Evolutionary conservation across 2,888 invertebrate species (phyloP).

Genomic region (Sminthurinus aureus): DNA sequence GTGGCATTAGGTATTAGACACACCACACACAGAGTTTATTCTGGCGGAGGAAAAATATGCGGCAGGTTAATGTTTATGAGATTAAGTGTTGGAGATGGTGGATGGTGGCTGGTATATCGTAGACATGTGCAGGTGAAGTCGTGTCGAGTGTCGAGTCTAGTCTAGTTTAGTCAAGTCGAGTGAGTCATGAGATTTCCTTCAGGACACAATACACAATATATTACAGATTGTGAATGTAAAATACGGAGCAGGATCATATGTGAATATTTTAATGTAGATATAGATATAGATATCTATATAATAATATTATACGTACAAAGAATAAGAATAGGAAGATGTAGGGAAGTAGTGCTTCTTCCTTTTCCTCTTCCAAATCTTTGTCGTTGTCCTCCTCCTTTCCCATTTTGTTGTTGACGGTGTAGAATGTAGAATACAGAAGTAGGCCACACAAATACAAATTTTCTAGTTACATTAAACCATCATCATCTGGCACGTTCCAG

Average conservation of each 20-base stretch:
- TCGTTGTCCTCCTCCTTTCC: neutral
- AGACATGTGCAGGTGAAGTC: neutral
- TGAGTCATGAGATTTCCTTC: neutral
- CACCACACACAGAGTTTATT: too few relatives aligned
- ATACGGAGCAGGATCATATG: neutral
- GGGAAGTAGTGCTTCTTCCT: neutral
- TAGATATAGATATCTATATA: neutral
- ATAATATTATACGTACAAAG: neutral
- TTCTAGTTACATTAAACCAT: conserved; percentile 8
- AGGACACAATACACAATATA: conserved; percentile 1
- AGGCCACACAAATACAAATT: conserved; percentile 7
- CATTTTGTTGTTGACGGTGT: neutral
- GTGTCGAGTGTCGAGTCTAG: neutral
- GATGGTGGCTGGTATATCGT: neutral
- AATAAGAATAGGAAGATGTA: neutral
- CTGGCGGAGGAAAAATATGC: too few relatives aligned
- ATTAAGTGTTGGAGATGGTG: neutral
- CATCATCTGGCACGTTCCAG: conserved; percentile 13
- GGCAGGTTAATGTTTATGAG: neutral
- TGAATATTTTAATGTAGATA: neutral
- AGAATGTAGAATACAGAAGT: too few relatives aligned
- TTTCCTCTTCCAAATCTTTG: neutral
- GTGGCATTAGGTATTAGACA: neutral
- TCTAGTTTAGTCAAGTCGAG: neutral
- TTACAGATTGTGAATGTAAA: neutral